Percentiles rank a stretch among this genome's conserved stretches.
phyloP scores from a whole-genome alignment of 2,113 vertebrate species.

The Geococcyx californianus region DNA sequence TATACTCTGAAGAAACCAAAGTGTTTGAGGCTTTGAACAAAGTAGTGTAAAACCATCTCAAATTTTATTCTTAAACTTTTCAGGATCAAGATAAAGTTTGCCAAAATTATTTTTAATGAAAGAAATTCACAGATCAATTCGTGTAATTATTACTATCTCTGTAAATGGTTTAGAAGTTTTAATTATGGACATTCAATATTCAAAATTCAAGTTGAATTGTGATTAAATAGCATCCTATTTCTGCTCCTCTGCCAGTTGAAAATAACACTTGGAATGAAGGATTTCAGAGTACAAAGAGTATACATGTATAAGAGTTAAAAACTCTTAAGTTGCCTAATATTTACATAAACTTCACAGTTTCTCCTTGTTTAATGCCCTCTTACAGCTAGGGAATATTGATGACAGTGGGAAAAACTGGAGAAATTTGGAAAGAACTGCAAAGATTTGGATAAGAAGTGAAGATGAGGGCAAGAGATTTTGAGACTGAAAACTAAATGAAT shows the following conservation, averaged over 20 bases:
- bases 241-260: not conserved
- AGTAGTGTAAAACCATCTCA: not conserved
- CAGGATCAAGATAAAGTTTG: not conserved
- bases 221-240: conserved; percentile 14
- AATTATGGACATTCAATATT: conserved; percentile 30
- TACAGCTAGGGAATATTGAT: not conserved
- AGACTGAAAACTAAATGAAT: not conserved
- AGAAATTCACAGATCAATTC: conserved; percentile 23
- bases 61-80: conserved; percentile 24
- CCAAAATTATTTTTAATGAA: conserved; percentile 31
- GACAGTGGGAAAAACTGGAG: not conserved
- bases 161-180: conserved; percentile 34
- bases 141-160: not conserved
- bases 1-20: not conserved
- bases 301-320: not conserved
- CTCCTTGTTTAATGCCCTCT: not conserved
- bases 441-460: not conserved
- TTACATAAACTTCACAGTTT: not conserved
- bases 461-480: not conserved
- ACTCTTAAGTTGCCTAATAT: not conserved
- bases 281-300: not conserved
- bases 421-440: not conserved
- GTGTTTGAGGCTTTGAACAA: not conserved
- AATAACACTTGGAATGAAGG: not conserved
- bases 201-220: conserved; percentile 30